These are phyloP conservation scores for Leptinotarsa undecemlineata DNA, from an alignment of 1,140 invertebrate genomes.

Conservation along the genomic window DNA sequence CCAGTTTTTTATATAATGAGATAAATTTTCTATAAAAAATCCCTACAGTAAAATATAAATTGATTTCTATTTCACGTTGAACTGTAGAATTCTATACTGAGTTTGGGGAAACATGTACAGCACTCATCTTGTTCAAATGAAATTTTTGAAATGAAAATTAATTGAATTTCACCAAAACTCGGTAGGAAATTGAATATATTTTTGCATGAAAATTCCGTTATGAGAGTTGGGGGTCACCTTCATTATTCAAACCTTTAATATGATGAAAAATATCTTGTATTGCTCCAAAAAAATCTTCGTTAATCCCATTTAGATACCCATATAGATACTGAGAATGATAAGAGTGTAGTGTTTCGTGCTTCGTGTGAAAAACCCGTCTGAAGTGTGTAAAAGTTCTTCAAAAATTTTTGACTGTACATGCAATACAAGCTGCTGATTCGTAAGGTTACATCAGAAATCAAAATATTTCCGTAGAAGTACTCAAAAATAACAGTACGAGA, in stretches of 20 bases:
- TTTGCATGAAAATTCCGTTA: neutral
- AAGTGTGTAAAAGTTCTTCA: too few relatives aligned
- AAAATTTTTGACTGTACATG: too few relatives aligned
- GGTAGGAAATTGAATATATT: neutral
- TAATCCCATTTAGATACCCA: neutral
- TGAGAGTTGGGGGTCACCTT: neutral
- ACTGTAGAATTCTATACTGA: neutral
- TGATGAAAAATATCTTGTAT: neutral
- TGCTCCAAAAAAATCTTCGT: neutral
- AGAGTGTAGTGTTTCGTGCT: too few relatives aligned
- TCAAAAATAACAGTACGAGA: too few relatives aligned
- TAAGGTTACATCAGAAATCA: too few relatives aligned
- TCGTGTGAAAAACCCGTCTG: too few relatives aligned
- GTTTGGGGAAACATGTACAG: neutral
- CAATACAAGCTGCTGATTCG: too few relatives aligned
- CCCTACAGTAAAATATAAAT: neutral
- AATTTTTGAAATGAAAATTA: neutral
- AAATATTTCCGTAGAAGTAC: too few relatives aligned
- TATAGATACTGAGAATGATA: too few relatives aligned
- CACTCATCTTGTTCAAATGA: neutral
- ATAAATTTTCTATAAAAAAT: neutral
- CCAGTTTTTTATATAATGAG: neutral
- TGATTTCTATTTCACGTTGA: neutral
- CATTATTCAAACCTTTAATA: neutral
- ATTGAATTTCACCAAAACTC: neutral